phyloP scores from a whole-genome alignment of 92 coral and sea anemone species.

The Zoanthus solanderi region DNA sequence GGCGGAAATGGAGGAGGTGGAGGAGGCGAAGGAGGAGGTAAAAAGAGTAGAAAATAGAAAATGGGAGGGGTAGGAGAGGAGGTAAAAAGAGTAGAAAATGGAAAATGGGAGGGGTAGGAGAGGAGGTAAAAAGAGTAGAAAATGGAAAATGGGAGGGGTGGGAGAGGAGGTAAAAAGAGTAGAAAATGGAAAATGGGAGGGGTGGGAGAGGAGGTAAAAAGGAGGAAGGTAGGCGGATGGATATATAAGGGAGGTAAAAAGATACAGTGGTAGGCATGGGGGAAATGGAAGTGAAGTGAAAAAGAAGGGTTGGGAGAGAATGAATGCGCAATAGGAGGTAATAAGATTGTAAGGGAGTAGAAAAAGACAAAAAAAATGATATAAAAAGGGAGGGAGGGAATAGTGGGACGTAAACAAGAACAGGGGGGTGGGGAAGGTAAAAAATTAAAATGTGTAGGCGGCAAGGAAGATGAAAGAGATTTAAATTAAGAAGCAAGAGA shows the following conservation, averaged over 20 bases:
- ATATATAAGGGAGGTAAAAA: not conserved
- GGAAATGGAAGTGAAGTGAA: too few species aligned
- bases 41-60: too few species aligned
- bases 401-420: too few species aligned
- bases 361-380: too few species aligned
- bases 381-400: too few species aligned
- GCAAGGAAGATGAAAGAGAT: too few species aligned
- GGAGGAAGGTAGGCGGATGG: not conserved
- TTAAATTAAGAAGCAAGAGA: too few species aligned
- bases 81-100: not conserved
- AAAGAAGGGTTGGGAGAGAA: too few species aligned
- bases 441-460: too few species aligned
- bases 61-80: not conserved
- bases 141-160: not conserved
- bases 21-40: constrained; percentile 11
- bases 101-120: not conserved
- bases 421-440: too few species aligned
- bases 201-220: not conserved
- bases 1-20: not conserved
- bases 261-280: not conserved
- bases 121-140: not conserved
- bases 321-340: too few species aligned
- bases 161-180: not conserved
- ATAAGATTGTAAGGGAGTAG: too few species aligned
- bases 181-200: not conserved